These are phyloP conservation scores for Bufo gargarizans DNA, from an alignment of 2,113 vertebrate species.

Conservation along the genomic window DNA sequence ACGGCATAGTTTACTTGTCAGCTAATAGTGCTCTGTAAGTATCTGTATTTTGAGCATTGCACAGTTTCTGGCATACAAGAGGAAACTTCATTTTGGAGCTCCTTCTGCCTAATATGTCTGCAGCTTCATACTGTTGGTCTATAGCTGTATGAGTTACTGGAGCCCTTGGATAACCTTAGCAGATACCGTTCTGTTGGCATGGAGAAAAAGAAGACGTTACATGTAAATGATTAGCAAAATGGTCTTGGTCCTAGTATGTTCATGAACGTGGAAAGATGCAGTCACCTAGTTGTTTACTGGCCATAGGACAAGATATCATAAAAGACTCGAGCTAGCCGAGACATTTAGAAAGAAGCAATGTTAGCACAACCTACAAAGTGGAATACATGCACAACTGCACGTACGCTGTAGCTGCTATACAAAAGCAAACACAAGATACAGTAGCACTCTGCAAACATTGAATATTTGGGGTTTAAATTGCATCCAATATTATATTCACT, in stretches of 20 bases:
- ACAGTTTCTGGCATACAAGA: not conserved
- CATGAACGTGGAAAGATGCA: not conserved
- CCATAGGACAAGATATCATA: not conserved
- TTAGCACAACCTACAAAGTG: too few relatives aligned
- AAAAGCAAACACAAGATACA: too few relatives aligned
- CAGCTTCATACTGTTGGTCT: not conserved
- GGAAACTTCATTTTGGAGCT: conserved; percentile 23
- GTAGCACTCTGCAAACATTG: too few relatives aligned
- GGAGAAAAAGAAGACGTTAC: not conserved
- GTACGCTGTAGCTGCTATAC: too few relatives aligned
- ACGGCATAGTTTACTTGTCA: conserved; percentile 43
- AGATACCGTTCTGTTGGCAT: not conserved
- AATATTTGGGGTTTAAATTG: too few relatives aligned
- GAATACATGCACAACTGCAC: too few relatives aligned
- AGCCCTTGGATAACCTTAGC: conserved; percentile 31
- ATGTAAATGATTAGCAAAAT: not conserved
- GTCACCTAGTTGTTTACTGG: not conserved
- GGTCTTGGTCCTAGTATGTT: not conserved
- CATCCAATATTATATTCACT: too few relatives aligned
- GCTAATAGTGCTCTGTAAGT: conserved; percentile 37
- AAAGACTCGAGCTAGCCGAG: not conserved
- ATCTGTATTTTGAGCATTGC: not conserved
- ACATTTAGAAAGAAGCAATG: too few relatives aligned
- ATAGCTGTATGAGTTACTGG: not conserved
- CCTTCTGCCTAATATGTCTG: not conserved